Percentiles rank a stretch among this genome's conserved stretches.
phyloP scores from a whole-genome alignment of 2,113 vertebrate species.

The Emydura subglobosa region DNA sequence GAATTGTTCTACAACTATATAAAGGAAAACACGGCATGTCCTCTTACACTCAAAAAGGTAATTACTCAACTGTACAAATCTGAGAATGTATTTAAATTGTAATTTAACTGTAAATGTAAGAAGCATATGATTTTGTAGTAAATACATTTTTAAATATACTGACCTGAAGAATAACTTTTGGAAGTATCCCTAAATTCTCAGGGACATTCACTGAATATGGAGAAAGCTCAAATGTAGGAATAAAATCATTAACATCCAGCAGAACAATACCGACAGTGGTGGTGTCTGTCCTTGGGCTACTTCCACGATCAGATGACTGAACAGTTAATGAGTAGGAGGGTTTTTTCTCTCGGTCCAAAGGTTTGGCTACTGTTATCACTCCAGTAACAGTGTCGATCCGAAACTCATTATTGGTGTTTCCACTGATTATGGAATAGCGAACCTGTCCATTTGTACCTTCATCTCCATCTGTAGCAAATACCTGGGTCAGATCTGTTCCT shows the following conservation, averaged over 20 bases:
- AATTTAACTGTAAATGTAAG: background rate
- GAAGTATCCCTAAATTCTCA: slow-evolving; percentile 88
- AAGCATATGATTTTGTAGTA: background rate
- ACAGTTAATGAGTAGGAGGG: slow-evolving; percentile 86
- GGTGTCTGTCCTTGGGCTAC: slow-evolving; percentile 87
- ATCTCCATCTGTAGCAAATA: slow-evolving; percentile 88
- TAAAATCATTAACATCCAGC: slow-evolving; percentile 91
- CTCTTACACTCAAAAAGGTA: background rate
- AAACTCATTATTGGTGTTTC: slow-evolving; percentile 86
- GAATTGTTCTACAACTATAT: background rate
- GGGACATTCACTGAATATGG: slow-evolving; percentile 89
- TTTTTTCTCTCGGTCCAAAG: slow-evolving; percentile 88
- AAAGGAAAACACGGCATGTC: background rate
- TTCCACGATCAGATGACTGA: slow-evolving; percentile 90
- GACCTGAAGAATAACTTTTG: slow-evolving; percentile 91
- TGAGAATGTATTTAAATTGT: background rate
- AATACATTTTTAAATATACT: slow-evolving; percentile 38
- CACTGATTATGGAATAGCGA: slow-evolving; percentile 85
- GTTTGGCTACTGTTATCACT: slow-evolving; percentile 89
- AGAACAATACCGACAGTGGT: slow-evolving; percentile 86
- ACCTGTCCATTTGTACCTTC: slow-evolving; percentile 95
- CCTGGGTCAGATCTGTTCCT: slow-evolving; percentile 90
- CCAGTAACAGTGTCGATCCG: slow-evolving; percentile 94
- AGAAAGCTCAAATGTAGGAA: slow-evolving; percentile 91
- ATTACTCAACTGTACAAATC: background rate